Base-by-base conservation (phyloP, 2,797 vertebrate species). In the Etheostoma nigrum region DNA sequence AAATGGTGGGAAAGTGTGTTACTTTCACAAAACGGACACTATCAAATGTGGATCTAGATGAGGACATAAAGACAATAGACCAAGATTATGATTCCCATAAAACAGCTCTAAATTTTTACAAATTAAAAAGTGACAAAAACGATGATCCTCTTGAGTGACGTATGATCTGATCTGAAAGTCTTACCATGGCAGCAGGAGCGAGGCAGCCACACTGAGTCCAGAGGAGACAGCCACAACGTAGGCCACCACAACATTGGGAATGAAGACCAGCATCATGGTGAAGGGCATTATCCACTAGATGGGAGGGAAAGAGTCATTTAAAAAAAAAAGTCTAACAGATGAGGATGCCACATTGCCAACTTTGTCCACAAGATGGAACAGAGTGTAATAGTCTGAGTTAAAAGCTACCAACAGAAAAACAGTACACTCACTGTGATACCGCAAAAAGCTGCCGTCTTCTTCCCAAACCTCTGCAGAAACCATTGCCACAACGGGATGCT, bases 401-500 rank as follows among this genome's bases (percentile, higher is more conserved):
- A 44, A 42, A n/a, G 19, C 2, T 10, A 78, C 69, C 30, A 76
- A 78, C 70, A 78, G 33, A 42, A 84, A 83, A 83, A 12, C 59
- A 18, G 9, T 25, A 1, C 10, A 89, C 96, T 96, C 93, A 99
- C 98, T 10, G 94, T 96, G 92, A 99, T 98, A 64, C 98, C 98
- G 16, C 95, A 96, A 65, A 95, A 96, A 2, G 97, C 97, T 1
- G 97, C 96, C 0, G 92, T 96, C 93, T 96, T 98, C 95, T 99
- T 99, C 44, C 98, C 98, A 84, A 98, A 97, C 85, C 91, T 93
- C 88, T 97, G 94, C 68, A 99, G 95, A 72, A 97, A 96, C 96
- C 97, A 97, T 75, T 99, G 97, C 98, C 98, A 99, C 69, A 99
- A 87, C 0, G 98, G 98, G 78, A 99, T 95, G 69, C 97, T 98